Evolutionary conservation across 2,113 vertebrate genomes (phyloP), one percentile per base, ranked within the genome.

Genomic region (Sitta europaea): DNA sequence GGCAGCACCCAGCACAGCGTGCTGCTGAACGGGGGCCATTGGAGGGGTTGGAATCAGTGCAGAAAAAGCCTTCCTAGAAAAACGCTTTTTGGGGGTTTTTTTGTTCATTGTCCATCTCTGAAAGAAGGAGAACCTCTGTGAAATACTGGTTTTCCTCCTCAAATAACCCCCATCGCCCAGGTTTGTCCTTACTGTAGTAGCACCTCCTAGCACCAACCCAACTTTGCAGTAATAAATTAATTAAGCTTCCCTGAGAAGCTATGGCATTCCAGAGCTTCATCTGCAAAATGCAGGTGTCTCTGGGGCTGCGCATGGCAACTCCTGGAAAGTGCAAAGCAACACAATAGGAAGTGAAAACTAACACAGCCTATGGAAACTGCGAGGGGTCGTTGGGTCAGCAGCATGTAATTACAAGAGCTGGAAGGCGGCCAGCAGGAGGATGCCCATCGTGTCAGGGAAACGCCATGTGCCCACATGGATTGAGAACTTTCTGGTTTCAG

Each of bases 391-490:
- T 53, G 83, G 96, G 96, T 93, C 92, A 84, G 67, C 92, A 75
- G 93, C 86, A 67, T 95, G 96, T 92, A 93, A 94, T 93, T 95
- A 90, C 95, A 93, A 93, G 96, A 94, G 90, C 87, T 94, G 92
- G 93, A 88, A 90, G 63, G 36, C 1, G 0, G 74, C 95, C 96
- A 96, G 87, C 62, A 29, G 4, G 33, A 90, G 70, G 57, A 87
- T 85, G 93, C 55, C 85, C 85, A 22, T 90, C 12, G 5, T 2
- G 3, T 92, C 21, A 18, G 67, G 62, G 78, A 77, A 92, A 33
- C 3, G 5, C 75, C 92, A 19, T 65, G 89, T 78, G 84, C 72
- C 80, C 61, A 16, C 72, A 63, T 0, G 6, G 80, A n/a, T 27
- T 40, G 90, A 90, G 82, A 82, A 93, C 92, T 73, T 95, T 58